Percentiles rank a stretch among this genome's conserved stretches.
These are phyloP conservation scores for Turritopsis rubra DNA, from an alignment of 30 jellyfish, hydroid and myxozoan genomes.

Conservation along the genomic window DNA sequence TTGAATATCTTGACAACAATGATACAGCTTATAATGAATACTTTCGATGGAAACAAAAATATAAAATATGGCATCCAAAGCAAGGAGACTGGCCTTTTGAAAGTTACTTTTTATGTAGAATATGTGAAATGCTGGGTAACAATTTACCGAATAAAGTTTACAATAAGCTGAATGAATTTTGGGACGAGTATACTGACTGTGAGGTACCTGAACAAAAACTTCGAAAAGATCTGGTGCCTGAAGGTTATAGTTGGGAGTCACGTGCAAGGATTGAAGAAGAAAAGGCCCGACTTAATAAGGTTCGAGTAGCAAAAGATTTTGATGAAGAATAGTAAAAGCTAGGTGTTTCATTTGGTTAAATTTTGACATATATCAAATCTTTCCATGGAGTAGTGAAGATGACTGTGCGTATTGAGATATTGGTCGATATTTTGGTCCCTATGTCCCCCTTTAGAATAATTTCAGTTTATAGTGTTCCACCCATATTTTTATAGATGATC, in stretches of 20 bases:
- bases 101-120: slow-evolving; percentile 77
- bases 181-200: slow-evolving; percentile 55
- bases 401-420: no score
- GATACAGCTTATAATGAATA: slow-evolving; percentile 92
- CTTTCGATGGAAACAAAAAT: slow-evolving; percentile 70
- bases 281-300: neutral
- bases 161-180: slow-evolving; percentile 46
- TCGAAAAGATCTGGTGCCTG: slow-evolving; percentile 19
- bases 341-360: no score
- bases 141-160: slow-evolving; percentile 29
- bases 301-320: slow-evolving; percentile 27
- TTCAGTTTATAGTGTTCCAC: no score
- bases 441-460: no score
- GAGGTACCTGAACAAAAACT: slow-evolving; percentile 26
- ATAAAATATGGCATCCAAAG: slow-evolving; percentile 55
- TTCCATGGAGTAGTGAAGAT: no score
- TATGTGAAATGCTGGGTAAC: slow-evolving; percentile 49
- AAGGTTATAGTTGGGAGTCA: slow-evolving; percentile 46
- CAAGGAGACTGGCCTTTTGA: slow-evolving; percentile 94
- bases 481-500: no score
- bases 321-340: slow-evolving; percentile 31
- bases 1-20: slow-evolving; percentile 68
- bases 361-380: no score
- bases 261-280: slow-evolving; percentile 23
- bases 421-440: no score